Conservation (phyloP, 2,113 vertebrate species). For the Aviceda subcristata region DNA sequence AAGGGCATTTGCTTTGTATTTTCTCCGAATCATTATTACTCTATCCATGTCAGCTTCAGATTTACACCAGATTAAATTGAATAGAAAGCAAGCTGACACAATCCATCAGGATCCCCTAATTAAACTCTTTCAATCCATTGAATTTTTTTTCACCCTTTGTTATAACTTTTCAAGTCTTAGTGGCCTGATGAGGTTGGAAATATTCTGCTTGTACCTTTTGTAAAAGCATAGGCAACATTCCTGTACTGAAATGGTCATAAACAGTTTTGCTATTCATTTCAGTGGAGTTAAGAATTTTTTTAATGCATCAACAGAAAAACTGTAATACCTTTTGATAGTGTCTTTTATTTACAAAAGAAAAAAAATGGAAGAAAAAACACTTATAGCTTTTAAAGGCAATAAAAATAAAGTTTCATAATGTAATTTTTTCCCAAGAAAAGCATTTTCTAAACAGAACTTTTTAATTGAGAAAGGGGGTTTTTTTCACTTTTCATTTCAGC, state of each 20-base stretch:
- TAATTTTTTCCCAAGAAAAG: background rate
- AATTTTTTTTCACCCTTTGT: background rate
- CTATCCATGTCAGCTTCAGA: background rate
- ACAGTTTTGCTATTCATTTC: background rate
- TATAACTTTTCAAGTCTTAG: background rate
- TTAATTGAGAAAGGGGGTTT: background rate
- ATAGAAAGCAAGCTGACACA: background rate
- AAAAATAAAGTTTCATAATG: background rate
- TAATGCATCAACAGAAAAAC: background rate
- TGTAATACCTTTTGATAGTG: background rate
- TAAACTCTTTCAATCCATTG: background rate
- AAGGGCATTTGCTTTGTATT: background rate
- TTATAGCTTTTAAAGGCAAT: background rate
- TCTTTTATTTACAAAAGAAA: background rate
- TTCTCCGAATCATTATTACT: background rate
- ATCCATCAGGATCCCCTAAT: background rate
- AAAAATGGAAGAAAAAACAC: background rate
- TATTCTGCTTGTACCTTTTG: background rate
- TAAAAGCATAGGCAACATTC: background rate
- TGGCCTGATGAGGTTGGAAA: background rate
- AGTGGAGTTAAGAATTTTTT: background rate
- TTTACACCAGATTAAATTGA: background rate
- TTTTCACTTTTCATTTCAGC: background rate
- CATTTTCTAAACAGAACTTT: background rate
- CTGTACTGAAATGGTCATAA: background rate